Conservation (phyloP, 2,888 invertebrate genomes). For the Pachymerium ferrugineum region DNA sequence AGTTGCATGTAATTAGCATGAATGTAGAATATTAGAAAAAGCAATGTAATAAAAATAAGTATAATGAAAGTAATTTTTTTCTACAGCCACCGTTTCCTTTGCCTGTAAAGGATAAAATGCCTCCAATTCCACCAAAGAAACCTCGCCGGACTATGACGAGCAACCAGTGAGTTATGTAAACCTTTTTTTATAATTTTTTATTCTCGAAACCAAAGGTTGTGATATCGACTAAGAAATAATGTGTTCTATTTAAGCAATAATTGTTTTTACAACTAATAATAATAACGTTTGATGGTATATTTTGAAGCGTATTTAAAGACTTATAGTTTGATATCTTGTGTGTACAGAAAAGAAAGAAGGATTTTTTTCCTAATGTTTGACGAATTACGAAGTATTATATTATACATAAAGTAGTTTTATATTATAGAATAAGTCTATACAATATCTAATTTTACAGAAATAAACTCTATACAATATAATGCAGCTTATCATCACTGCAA, state of each 20-base stretch:
- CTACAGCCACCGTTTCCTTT: constrained; percentile 68
- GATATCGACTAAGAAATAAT: background rate
- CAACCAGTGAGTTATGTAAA: background rate
- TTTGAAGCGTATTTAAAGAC: background rate
- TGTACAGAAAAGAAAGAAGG: background rate
- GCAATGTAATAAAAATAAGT: background rate
- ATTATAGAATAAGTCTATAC: constrained; percentile 5
- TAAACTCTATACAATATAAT: background rate
- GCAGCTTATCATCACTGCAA: background rate
- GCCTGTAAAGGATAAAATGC: constrained; percentile 72
- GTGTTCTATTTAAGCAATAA: background rate
- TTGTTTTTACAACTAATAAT: too few relatives aligned
- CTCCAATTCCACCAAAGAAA: constrained; percentile 57
- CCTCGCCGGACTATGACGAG: background rate
- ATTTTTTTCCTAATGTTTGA: too few relatives aligned
- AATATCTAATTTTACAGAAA: background rate
- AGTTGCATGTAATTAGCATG: background rate
- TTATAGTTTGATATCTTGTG: too few relatives aligned
- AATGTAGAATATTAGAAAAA: background rate
- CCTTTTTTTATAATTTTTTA: background rate
- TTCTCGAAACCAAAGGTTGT: constrained; percentile 16
- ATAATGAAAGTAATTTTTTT: background rate
- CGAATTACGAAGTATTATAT: too few relatives aligned
- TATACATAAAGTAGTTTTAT: constrained; percentile 6
- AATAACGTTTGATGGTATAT: background rate